A percentile compares a stretch with the other conserved stretches of the same genome.
Evolutionary conservation across 2,888 invertebrate genomes (phyloP).

Genomic region (Drosophila macrospina): DNA sequence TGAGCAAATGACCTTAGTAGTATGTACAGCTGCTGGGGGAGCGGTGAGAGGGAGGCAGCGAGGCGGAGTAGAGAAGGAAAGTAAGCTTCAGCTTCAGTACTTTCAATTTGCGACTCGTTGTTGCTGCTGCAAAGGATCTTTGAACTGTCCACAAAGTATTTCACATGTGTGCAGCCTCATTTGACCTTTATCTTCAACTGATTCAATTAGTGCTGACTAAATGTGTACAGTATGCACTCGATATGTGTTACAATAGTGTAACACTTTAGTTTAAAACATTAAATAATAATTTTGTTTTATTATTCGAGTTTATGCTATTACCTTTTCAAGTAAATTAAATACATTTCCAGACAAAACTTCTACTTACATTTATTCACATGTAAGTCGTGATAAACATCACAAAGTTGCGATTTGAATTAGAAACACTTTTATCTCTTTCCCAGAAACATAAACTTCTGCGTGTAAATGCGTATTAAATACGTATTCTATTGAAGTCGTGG

Average conservation of each 20-base stretch:
- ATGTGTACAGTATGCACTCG: background rate
- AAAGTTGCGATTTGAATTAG: background rate
- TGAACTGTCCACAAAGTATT: constrained; percentile 8
- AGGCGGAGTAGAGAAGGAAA: too few relatives aligned
- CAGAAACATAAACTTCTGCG: background rate
- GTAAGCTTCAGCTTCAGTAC: constrained; percentile 1
- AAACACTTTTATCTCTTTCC: background rate
- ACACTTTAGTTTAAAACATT: background rate
- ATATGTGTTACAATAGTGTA: background rate
- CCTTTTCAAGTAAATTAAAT: too few relatives aligned
- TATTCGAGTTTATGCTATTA: too few relatives aligned
- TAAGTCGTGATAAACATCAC: background rate
- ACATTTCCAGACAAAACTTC: too few relatives aligned
- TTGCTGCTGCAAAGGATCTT: constrained; percentile 10
- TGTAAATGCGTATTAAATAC: too few relatives aligned
- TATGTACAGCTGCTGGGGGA: background rate
- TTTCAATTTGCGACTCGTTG: constrained; percentile 13
- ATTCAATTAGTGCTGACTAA: constrained; percentile 12
- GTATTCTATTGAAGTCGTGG: too few relatives aligned
- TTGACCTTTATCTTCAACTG: constrained; percentile 17
- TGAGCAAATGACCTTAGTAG: constrained; percentile 42
- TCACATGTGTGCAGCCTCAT: constrained; percentile 5
- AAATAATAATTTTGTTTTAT: too few relatives aligned
- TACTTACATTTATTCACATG: too few relatives aligned
- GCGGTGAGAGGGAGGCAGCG: too few relatives aligned